Base-by-base conservation (phyloP, 2,888 invertebrate genomes). In the Cantharis rustica region DNA sequence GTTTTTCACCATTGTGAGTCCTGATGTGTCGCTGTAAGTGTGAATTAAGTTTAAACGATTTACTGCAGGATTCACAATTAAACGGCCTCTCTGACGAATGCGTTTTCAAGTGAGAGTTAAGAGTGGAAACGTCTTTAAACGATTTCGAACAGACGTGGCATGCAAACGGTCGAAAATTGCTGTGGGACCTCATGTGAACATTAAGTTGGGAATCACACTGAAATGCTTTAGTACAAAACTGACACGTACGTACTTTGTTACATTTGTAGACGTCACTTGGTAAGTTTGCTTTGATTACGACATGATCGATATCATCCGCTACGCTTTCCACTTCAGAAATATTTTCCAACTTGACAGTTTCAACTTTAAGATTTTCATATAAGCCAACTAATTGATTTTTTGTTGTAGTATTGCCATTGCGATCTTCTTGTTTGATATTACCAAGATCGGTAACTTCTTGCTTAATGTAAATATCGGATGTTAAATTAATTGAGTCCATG, bases 131-230 rank as follows among this genome's bases (percentile, higher is more conserved):
- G 26, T 61, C 62, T 71, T 68, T 71, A 26, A 75, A 75, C 9
- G 63, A n/a, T 71, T 75, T 75, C 0, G 27, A 23, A 47, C 75
- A 75, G 3, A 61, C 15, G 10, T 1, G 11, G 23, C 75, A 75
- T 11, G 23, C 5, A 62, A 61, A 75, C 15, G 71, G 75, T 47
- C 63, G 26, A 4, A 61, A 10, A 63, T 31, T n/a, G 16, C 17
- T 75, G 61, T 75, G 75, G 5, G 17, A 26, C 31, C 47, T 17
- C n/a, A 71, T 47, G 20, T 75, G 71, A n/a, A 16, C 16, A 9
- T 3, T 26, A 2, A 74, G 23, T 47, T 74, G 74, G 0, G 61
- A 68, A 47, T 16, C 31, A 16, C 61, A 61, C 10, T 72, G 47
- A 68, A 16, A 72, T 5, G 17, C 3, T 47, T 64, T 31, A 20